Base-by-base conservation (phyloP, 2,888 invertebrate species). In the Bellardia bayeri region DNA sequence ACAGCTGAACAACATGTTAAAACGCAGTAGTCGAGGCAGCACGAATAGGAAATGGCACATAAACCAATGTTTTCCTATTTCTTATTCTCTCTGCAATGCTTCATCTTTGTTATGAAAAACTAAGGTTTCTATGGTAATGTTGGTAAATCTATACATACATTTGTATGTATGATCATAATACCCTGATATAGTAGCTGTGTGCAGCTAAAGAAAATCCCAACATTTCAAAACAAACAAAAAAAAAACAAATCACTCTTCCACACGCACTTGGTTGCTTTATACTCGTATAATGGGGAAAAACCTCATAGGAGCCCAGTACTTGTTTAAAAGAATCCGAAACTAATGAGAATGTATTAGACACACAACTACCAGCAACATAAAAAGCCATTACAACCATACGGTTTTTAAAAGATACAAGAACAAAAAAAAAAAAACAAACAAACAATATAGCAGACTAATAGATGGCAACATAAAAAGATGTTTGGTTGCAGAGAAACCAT, bases 371-470 rank as follows among this genome's bases (percentile, higher is more conserved):
- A 78, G 40, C 30, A 33, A 54, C n/a, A 51, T 40, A 68, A 82
- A 68, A 75, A 80, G 40, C 61, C 75, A 61, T 75, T 82, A 82
- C 68, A n/a, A 68, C 49, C 82, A 75, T 75, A 68, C 42, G 66
- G 30, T 68, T 63, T 81, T 54, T 3, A n/a, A 16, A 76, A 58
- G 8, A 45, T 3, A 45, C 1, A 40, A 54, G 23, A 9, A 37
- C 7, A 16, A 42, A 45, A 42, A 30, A 71, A 40, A 64, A 9
- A 45, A 45, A 45, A 9, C 13, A 45, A 40, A 56, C 37, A 66
- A 58, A 56, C 45, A 56, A 33, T 37, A 66, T 58, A 66, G 5
- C 45, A 16, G 58, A 61, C 79, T 69, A 79, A 79, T 58, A 69
- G 45, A 54, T 23, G 3, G 6, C 30, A 33, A 13, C 33, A 79